These are phyloP conservation scores for Pterocles burchelli DNA, from an alignment of 2,113 vertebrate genomes.

Conservation along the genomic window DNA sequence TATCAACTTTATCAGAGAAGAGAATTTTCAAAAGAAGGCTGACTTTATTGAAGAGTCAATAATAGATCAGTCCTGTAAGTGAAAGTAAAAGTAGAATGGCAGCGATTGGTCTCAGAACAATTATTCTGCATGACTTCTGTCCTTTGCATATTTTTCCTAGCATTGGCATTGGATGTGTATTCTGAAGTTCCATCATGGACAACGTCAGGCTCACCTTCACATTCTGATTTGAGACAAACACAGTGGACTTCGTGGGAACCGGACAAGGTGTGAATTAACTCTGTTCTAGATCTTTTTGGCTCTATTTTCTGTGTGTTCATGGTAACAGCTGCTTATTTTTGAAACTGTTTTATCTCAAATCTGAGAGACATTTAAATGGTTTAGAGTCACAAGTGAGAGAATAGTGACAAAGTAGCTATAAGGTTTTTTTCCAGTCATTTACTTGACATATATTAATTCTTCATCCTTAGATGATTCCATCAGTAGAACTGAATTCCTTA, in stretches of 20 bases:
- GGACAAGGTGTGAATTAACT: constrained; percentile 22
- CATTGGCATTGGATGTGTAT: neutral
- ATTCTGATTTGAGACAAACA: neutral
- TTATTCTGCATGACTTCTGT: neutral
- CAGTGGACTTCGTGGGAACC: constrained; percentile 24
- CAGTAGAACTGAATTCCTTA: neutral
- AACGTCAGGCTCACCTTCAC: neutral
- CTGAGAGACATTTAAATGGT: neutral
- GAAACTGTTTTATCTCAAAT: neutral
- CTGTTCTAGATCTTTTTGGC: neutral
- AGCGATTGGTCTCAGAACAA: neutral
- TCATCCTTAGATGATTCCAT: constrained; percentile 27
- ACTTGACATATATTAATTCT: neutral
- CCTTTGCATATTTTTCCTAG: neutral
- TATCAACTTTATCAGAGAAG: neutral
- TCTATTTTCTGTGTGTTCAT: neutral
- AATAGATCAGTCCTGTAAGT: constrained; percentile 19
- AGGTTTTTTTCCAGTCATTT: neutral
- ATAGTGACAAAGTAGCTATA: neutral
- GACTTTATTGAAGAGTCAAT: neutral
- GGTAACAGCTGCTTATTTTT: neutral
- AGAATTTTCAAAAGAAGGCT: neutral
- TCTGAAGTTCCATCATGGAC: neutral
- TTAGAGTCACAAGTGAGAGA: neutral
- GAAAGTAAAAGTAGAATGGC: neutral